Evolutionary conservation across 2,888 invertebrate species (phyloP).

Genomic region (Sturmia bella): DNA sequence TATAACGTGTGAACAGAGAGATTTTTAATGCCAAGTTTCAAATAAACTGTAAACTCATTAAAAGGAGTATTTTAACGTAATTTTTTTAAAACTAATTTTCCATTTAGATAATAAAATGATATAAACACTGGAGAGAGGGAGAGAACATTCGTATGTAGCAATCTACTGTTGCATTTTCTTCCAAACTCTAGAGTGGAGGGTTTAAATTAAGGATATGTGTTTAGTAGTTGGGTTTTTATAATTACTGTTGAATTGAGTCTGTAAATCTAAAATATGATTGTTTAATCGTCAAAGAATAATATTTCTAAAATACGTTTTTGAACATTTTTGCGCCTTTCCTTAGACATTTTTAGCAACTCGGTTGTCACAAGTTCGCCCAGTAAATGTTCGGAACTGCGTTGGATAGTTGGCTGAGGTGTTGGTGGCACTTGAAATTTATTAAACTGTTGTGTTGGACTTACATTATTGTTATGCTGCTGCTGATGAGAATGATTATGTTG

Average conservation of each 20-base stretch:
- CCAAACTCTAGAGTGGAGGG: constrained; percentile 15
- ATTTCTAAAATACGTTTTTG: constrained; percentile 81
- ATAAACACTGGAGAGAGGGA: neutral
- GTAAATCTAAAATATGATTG: neutral
- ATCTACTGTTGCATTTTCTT: constrained; percentile 6
- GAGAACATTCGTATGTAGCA: neutral
- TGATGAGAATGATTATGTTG: constrained; percentile 74
- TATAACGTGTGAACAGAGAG: no score
- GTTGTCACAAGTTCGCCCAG: constrained; percentile 81
- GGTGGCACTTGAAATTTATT: constrained; percentile 78
- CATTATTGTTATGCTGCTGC: constrained; percentile 72
- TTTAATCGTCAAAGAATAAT: constrained; percentile 81
- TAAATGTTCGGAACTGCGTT: constrained; percentile 80
- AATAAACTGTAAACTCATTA: no score
- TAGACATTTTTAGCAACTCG: constrained; percentile 81
- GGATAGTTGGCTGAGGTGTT: constrained; percentile 71
- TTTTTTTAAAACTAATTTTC: no score
- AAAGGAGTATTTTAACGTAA: no score
- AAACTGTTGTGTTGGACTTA: constrained; percentile 71
- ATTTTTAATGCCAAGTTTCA: no score
- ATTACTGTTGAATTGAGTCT: constrained; percentile 48
- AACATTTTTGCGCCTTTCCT: constrained; percentile 80
- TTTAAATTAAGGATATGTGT: constrained; percentile 53
- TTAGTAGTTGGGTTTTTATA: constrained; percentile 15
- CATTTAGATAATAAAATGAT: neutral